Conservation (phyloP, 2,888 invertebrate genomes). For the Amphimallon solstitiale region DNA sequence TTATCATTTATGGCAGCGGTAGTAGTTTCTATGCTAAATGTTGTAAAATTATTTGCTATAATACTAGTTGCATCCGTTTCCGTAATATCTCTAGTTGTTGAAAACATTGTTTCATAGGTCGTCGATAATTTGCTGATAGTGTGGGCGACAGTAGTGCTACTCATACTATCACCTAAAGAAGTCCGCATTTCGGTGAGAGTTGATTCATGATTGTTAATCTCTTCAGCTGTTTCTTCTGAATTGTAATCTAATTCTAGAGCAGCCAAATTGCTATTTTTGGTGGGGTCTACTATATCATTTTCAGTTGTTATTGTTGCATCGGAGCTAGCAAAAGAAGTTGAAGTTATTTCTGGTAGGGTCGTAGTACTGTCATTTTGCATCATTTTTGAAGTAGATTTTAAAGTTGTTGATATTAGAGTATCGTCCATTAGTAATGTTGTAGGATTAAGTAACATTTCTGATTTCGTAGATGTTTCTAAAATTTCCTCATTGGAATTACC, state of each 20-base stretch:
- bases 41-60: neutral
- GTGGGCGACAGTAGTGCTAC: constrained; percentile 12
- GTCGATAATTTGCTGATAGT: constrained; percentile 19
- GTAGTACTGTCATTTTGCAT: neutral
- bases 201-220: constrained; percentile 9
- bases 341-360: neutral
- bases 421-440: neutral
- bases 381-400: neutral
- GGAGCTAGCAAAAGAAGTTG: neutral
- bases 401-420: neutral
- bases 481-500: neutral
- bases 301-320: neutral
- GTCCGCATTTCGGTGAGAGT: neutral
- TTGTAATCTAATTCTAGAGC: neutral
- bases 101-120: constrained; percentile 16
- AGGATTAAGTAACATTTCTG: neutral
- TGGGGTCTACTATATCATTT: no score
- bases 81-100: neutral
- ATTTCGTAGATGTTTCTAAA: neutral
- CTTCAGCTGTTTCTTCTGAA: neutral
- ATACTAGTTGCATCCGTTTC: neutral
- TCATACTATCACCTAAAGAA: neutral
- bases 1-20: constrained; percentile 6
- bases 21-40: neutral
- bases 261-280: neutral